These are phyloP conservation scores for Drosophila sulfurigaster DNA, from an alignment of 1,140 invertebrate species.

Conservation along the genomic window DNA sequence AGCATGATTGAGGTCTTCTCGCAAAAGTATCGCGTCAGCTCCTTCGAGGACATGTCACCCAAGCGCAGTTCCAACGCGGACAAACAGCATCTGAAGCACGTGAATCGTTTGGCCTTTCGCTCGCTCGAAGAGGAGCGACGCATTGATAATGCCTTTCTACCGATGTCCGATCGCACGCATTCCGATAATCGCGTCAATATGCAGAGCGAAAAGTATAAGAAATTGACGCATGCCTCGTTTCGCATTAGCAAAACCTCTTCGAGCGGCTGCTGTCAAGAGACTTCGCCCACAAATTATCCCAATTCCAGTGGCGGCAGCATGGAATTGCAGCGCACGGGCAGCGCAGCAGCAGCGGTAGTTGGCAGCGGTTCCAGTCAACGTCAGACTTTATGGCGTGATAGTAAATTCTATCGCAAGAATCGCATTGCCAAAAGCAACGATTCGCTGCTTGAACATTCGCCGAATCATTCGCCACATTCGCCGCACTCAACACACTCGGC, in stretches of 20 bases:
- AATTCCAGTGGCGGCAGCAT: conserved; percentile 28
- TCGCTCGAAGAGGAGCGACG: conserved; percentile 84
- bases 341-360: too few species aligned
- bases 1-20: conserved; percentile 85
- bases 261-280: conserved; percentile 48
- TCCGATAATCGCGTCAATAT: conserved; percentile 84
- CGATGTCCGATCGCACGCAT: conserved; percentile 81
- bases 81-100: conserved; percentile 77
- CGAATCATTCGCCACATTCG: conserved; percentile 53
- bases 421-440: conserved; percentile 84
- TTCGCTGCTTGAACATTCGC: conserved; percentile 79
- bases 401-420: conserved; percentile 84
- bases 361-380: conserved; percentile 34
- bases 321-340: too few species aligned
- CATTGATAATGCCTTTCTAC: conserved; percentile 84
- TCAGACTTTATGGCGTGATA: conserved; percentile 81
- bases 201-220: conserved; percentile 84
- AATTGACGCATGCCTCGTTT: conserved; percentile 82
- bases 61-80: conserved; percentile 51
- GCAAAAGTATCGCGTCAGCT: conserved; percentile 84
- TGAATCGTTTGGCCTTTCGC: conserved; percentile 80
- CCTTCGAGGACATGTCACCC: conserved; percentile 84
- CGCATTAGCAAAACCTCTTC: conserved; percentile 77
- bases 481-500: conserved; percentile 52
- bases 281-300: conserved; percentile 58